Evolutionary conservation across 2,888 invertebrate species (phyloP).

Genomic region (Caenorhabditis angaria): DNA sequence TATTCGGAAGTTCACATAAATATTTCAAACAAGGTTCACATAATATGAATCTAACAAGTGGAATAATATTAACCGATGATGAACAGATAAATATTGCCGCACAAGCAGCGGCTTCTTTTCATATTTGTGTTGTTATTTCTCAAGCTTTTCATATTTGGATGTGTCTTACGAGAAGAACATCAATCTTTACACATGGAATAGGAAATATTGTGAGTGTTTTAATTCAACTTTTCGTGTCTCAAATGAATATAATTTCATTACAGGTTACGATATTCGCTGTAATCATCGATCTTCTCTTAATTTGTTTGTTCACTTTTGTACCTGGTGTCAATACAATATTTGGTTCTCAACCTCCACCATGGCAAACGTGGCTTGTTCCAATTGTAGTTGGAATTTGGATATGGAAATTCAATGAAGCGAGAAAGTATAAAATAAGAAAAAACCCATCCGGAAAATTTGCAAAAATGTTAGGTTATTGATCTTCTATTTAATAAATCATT

Average conservation of each 20-base stretch:
- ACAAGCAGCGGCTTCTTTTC: slow-evolving; percentile 47
- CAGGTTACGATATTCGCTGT: slow-evolving; percentile 51
- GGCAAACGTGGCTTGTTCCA: slow-evolving; percentile 55
- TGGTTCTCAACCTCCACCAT: slow-evolving; percentile 57
- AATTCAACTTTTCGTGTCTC: no score
- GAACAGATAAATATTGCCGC: slow-evolving; percentile 47
- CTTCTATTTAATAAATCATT: no score
- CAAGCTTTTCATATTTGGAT: slow-evolving; percentile 59
- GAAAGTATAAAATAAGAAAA: slow-evolving; percentile 54
- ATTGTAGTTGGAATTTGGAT: slow-evolving; percentile 53
- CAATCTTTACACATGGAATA: slow-evolving; percentile 60
- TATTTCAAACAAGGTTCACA: slow-evolving; percentile 45
- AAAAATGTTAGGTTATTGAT: no score
- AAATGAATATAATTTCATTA: no score
- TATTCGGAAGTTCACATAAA: slow-evolving; percentile 35
- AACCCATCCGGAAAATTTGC: no score
- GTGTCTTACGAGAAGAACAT: slow-evolving; percentile 62
- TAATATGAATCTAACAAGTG: slow-evolving; percentile 32
- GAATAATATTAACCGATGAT: slow-evolving; percentile 27
- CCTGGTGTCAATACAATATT: slow-evolving; percentile 56
- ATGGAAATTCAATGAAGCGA: slow-evolving; percentile 56
- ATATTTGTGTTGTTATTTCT: slow-evolving; percentile 43
- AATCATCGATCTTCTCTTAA: slow-evolving; percentile 53
- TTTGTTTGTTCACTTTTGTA: slow-evolving; percentile 55
- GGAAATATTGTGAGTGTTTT: slow-evolving; percentile 53